Evolutionary conservation across 2,113 vertebrate species (phyloP).

Genomic region (Oryzias celebensis): DNA sequence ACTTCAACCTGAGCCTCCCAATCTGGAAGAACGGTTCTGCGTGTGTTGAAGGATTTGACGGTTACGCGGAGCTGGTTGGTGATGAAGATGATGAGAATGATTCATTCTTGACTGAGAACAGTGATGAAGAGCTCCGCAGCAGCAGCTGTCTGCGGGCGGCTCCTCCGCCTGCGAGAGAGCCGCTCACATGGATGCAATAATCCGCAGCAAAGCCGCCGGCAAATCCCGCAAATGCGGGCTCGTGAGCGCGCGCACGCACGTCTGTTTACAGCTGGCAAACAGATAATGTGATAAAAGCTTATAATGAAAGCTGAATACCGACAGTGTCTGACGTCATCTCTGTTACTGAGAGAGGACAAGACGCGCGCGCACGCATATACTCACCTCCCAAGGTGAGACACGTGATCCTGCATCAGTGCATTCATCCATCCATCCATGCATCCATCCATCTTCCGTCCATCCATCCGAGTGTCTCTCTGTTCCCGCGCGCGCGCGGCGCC

Average conservation of each 20-base stretch:
- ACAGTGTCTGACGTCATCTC: conserved; percentile 40
- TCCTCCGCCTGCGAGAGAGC: neutral
- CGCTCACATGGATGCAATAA: neutral
- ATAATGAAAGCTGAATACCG: conserved; percentile 13
- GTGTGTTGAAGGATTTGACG: no score
- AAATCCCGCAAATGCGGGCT: neutral
- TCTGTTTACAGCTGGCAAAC: neutral
- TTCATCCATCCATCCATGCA: conserved; percentile 7
- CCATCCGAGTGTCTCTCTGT: conserved; percentile 8
- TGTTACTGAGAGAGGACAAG: neutral
- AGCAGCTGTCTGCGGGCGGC: neutral
- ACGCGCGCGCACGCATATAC: neutral
- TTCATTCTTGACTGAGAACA: no score
- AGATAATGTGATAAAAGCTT: neutral
- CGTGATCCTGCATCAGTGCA: neutral
- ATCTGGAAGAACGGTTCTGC: no score
- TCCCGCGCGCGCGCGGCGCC: neutral
- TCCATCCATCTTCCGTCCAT: conserved; percentile 6
- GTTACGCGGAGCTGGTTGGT: no score
- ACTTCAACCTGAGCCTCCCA: no score
- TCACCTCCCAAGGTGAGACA: conserved; percentile 57
- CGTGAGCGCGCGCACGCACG: neutral
- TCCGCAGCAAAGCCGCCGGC: conserved; percentile 8
- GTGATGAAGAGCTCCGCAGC: no score
- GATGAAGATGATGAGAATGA: no score